Base-by-base conservation (phyloP, 1,140 invertebrate genomes). In the Bombus waltoni region DNA sequence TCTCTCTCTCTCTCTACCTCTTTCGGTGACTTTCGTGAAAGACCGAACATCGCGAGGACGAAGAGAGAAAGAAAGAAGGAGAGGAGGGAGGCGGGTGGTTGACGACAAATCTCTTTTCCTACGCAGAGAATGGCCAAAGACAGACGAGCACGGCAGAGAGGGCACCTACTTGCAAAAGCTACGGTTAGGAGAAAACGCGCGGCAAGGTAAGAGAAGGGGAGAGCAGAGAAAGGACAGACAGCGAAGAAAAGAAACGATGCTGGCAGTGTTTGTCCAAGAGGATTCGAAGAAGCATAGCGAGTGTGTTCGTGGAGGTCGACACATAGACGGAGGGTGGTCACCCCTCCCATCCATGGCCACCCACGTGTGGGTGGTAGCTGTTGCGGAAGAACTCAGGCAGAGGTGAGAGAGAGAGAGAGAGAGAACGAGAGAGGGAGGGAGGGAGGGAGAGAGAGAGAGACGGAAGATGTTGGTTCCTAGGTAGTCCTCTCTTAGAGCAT, bases 401-500 rank as follows among this genome's bases (percentile, higher is more conserved):
- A 75, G 86, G 28, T 57, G 76, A 75, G 40, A 68, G 38, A 89
- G 77, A 9, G 18, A 89, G 73, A 22, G 8, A 28, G 59, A 13
- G 10, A 13, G 59, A 75, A 40, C 66, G 32, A 88, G 79, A 0
- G 53, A 75, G 72, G 72, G 47, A 83, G 78, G 80, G 86, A n/a
- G 74, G 72, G 44, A 47, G 44, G 1, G 44, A 47, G 44, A 1
- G 28, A 62, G 10, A 75, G 44, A 68, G 32, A 89, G 80, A 22
- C 10, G 66, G 6, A 35, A 35, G 66, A 38, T 38, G 75, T 88
- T 87, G 92, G 89, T 83, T 88, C 44, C 77, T 88, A 91, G 89
- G 87, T 78, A 92, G 93, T 93, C 91, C 92, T 94, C 92, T 94
- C 92, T 92, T 93, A 94, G 93, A 93, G 94, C 93, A 94, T 95